phyloP scores from a whole-genome alignment of 2,797 vertebrate genomes.

The Taenioides sp. region DNA sequence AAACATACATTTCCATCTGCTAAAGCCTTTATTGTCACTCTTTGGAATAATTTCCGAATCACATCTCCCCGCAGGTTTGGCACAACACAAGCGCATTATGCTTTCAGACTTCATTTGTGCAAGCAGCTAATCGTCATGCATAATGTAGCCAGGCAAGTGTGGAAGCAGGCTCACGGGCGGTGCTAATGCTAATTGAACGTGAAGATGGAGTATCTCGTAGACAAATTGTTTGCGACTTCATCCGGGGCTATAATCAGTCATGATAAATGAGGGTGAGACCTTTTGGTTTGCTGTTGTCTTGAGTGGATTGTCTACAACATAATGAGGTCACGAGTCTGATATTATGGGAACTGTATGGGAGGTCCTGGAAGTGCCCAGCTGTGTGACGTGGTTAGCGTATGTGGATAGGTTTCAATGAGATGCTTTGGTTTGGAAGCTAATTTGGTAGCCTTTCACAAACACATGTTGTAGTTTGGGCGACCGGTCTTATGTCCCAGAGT shows the following conservation, averaged over 20 bases:
- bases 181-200: constrained; percentile 4
- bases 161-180: constrained; percentile 3
- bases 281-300: neutral
- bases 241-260: constrained; percentile 1
- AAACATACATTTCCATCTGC: neutral
- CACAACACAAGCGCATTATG: constrained; percentile 1
- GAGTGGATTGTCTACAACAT: neutral
- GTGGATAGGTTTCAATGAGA: too few relatives aligned
- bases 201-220: neutral
- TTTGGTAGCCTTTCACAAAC: too few relatives aligned
- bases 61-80: constrained; percentile 1
- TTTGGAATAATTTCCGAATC: neutral
- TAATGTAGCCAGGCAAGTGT: constrained; percentile 6
- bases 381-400: too few relatives aligned
- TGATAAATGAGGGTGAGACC: constrained; percentile 1
- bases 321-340: neutral
- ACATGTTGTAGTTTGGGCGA: too few relatives aligned
- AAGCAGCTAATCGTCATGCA: constrained; percentile 3
- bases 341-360: neutral
- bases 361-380: too few relatives aligned
- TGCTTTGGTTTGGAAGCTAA: too few relatives aligned
- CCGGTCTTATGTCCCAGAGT: too few relatives aligned
- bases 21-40: neutral
- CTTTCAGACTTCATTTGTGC: neutral
- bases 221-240: constrained; percentile 6